Conservation (phyloP, 2,113 vertebrate genomes). For the Anolis carolinensis region DNA sequence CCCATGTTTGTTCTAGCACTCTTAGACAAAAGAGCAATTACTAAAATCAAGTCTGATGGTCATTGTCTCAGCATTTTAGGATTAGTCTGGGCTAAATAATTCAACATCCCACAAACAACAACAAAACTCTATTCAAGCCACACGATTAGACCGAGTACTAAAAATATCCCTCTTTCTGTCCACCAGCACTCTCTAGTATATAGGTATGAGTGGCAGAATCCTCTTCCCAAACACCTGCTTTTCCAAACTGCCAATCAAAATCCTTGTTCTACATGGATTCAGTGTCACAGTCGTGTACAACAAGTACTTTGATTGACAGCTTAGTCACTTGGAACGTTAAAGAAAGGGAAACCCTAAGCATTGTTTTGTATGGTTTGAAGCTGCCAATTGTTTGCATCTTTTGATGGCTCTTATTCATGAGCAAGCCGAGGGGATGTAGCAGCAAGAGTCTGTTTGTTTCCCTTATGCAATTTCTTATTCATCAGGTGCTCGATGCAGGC, state of each 20-base stretch:
- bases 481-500: fast-evolving
- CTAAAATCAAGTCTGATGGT: not conserved
- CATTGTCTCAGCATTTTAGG: not conserved
- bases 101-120: not conserved
- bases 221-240: constrained; percentile 28
- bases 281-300: constrained; percentile 55
- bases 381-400: constrained; percentile 53
- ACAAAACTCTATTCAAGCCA: not conserved
- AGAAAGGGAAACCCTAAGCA: constrained; percentile 37
- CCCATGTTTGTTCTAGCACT: not conserved
- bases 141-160: not conserved
- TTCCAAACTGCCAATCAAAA: constrained; percentile 51
- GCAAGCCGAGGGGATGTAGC: not conserved
- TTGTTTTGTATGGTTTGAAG: constrained; percentile 58
- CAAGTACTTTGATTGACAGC: constrained; percentile 56
- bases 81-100: not conserved
- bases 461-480: not conserved
- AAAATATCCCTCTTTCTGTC: not conserved
- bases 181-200: not conserved
- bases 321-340: constrained; percentile 64
- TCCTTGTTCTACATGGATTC: constrained; percentile 61
- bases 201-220: constrained; percentile 24
- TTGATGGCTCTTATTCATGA: constrained; percentile 64
- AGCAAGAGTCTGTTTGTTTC: not conserved
- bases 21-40: not conserved